phyloP scores from a whole-genome alignment of 2,113 vertebrate species.

The Plotosus lineatus region DNA sequence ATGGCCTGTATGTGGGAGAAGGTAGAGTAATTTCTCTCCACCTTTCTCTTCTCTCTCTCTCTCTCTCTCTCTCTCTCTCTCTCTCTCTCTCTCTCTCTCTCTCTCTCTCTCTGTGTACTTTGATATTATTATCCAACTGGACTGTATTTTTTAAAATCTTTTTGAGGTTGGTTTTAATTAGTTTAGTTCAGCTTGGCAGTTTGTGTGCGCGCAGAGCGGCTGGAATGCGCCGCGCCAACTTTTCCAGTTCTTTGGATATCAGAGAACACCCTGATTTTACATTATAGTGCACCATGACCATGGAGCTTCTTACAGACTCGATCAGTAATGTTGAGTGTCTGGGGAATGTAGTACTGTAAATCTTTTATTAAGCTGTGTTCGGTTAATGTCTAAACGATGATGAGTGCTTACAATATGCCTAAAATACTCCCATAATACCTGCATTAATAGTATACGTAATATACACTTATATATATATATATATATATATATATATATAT shows the following conservation, averaged over 20 bases:
- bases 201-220: not conserved
- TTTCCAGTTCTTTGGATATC: not conserved
- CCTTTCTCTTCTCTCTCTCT: conserved; percentile 29
- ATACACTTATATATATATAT: too few species aligned
- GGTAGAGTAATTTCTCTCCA: conserved; percentile 64
- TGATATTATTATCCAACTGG: not conserved
- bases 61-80: conserved; percentile 14
- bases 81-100: conserved; percentile 30
- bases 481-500: too few species aligned
- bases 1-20: conserved; percentile 69
- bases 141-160: not conserved
- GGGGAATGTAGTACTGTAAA: not conserved
- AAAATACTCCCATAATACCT: too few species aligned
- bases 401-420: not conserved
- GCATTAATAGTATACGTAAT: too few species aligned
- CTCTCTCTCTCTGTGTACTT: not conserved
- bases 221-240: not conserved
- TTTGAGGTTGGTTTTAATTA: not conserved
- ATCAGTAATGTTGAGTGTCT: not conserved
- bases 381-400: not conserved
- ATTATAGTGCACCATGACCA: not conserved
- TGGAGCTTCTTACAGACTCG: not conserved
- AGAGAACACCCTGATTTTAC: not conserved
- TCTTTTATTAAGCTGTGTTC: not conserved
- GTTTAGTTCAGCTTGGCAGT: not conserved